Percentiles rank a stretch among this genome's conserved stretches.
Evolutionary conservation across 2,888 invertebrate species (phyloP).

Genomic region (Lithosia quadra): DNA sequence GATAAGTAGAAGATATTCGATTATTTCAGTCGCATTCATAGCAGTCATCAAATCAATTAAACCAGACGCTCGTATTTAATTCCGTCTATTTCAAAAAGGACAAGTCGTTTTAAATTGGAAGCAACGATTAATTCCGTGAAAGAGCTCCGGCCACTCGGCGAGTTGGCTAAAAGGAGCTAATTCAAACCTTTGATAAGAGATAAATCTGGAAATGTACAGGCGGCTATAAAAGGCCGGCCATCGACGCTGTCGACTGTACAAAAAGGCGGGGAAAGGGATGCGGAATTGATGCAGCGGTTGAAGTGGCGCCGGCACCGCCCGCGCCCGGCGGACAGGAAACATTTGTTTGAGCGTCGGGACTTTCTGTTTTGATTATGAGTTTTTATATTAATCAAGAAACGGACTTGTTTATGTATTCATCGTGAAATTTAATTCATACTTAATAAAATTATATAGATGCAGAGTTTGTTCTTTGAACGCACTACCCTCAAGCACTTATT

Average conservation of each 20-base stretch:
- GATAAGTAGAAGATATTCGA: neutral
- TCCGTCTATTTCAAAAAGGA: slow-evolving; percentile 11
- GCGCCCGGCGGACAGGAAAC: neutral
- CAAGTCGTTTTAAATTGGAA: slow-evolving; percentile 10
- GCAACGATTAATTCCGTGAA: slow-evolving; percentile 14
- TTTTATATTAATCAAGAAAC: neutral
- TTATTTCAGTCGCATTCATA: neutral
- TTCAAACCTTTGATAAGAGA: slow-evolving; percentile 18
- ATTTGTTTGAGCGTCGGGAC: neutral
- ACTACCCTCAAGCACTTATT: no score
- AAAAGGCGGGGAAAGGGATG: neutral
- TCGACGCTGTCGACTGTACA: neutral
- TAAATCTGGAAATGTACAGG: slow-evolving; percentile 16
- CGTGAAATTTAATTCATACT: no score
- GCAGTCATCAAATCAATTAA: neutral
- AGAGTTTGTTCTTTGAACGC: no score
- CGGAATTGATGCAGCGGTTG: slow-evolving; percentile 6
- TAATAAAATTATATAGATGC: no score
- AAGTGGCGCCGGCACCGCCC: neutral
- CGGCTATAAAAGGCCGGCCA: slow-evolving; percentile 8
- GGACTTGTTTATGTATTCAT: neutral
- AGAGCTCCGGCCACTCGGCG: slow-evolving; percentile 13
- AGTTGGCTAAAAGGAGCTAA: slow-evolving; percentile 13
- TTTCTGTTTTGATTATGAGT: neutral
- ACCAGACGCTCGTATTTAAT: neutral